Base-by-base conservation (phyloP, 2,888 invertebrate genomes). In the Drosophila affinis region DNA sequence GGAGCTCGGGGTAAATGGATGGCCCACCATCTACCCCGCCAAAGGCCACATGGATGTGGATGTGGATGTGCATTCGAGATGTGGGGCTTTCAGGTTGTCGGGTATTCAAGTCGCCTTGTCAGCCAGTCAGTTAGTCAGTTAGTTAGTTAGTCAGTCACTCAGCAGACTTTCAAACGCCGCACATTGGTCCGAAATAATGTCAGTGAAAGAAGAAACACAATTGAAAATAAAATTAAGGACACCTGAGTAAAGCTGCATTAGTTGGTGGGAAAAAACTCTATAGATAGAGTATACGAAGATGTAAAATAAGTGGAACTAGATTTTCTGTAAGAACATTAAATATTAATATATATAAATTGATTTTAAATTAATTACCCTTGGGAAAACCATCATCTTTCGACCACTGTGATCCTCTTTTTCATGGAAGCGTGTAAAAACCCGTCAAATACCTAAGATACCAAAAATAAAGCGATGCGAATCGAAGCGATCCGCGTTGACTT, bases 391-490 rank as follows among this genome's bases (percentile, higher is more conserved):
- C 9, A 6, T 34, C 58, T 62, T 53, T 10, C 6, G 34, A 3
- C 75, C 87, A 86, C 77, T 76, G 80, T 82, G 55, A 27, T 10
- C 29, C 21, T 56, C 55, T 46, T 32, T 29, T 32, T 10, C 12
- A 62, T 18, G 55, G 27, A 45, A 47, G 57, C 62, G 80, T 79
- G 87, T 73, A 89, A 91, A 90, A 91, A 87, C 83, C 86, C 75
- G 89, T 85, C 80, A 88, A 89, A 90, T 90, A 80, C 80, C 79
- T 75, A 65, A 77, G 77, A 90, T 90, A 82, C 78, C 80, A 78
- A 79, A 81, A 73, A 87, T 87, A 84, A 78, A 84, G 77, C 81
- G 72, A 71, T 60, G 72, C 76, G 72, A 72, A 79, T 87, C 87
- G 88, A 83, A 87, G 87, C 85, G 75, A 67, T 56, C 68, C 9